phyloP scores from a whole-genome alignment of 2,113 vertebrate species.

The Strix uralensis region DNA sequence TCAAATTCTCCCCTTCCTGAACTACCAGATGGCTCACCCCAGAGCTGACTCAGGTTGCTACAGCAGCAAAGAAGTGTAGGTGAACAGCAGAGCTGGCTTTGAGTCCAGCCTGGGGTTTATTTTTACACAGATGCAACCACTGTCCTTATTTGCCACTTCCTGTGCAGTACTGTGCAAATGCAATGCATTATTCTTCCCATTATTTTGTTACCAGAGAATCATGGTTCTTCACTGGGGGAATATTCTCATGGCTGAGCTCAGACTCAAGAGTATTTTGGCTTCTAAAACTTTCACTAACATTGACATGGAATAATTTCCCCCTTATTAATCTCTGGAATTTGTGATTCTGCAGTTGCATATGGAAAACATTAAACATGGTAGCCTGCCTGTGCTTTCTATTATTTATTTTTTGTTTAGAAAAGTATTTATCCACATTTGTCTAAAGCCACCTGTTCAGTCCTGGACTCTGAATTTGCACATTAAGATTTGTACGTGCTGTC shows the following conservation, averaged over 20 bases:
- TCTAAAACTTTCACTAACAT: not conserved
- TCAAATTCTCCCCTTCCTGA: not conserved
- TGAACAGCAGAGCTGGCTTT: constrained; percentile 36
- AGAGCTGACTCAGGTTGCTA: not conserved
- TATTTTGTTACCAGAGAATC: not conserved
- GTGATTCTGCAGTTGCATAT: not conserved
- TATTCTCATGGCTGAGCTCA: not conserved
- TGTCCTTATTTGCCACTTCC: constrained; percentile 37
- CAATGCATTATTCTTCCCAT: not conserved
- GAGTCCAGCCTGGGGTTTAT: constrained; percentile 4
- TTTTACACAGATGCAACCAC: not conserved
- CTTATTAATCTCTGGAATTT: not conserved
- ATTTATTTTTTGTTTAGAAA: constrained; percentile 16
- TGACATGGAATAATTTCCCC: not conserved
- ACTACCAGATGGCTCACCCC: not conserved
- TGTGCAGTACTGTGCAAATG: not conserved
- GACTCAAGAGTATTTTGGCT: not conserved
- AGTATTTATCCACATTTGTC: not conserved
- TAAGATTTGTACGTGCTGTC: not conserved
- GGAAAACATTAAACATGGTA: not conserved
- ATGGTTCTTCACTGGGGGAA: not conserved
- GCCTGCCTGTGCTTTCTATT: not conserved
- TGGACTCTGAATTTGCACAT: not conserved
- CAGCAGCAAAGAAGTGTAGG: not conserved
- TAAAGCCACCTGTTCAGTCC: not conserved